Evolutionary conservation across 1,140 invertebrate species (phyloP).

Genomic region (Hyphantria cunea): DNA sequence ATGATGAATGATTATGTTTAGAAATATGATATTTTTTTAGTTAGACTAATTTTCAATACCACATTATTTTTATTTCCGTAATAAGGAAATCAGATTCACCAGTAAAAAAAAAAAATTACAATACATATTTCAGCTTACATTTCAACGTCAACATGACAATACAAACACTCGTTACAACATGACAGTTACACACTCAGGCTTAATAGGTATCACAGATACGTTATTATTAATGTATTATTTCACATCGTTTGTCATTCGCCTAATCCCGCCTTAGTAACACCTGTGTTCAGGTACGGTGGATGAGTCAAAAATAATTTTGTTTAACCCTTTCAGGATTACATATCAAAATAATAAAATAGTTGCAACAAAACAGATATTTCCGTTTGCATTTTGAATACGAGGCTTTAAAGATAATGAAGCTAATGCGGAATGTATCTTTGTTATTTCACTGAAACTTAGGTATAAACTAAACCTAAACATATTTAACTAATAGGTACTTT

Average conservation of each 20-base stretch:
- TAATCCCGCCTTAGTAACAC: constrained; percentile 20
- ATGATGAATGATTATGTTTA: no score
- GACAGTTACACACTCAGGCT: constrained; percentile 6
- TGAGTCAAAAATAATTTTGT: constrained; percentile 26
- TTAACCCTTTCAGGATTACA: not conserved
- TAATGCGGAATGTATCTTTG: no score
- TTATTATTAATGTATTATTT: constrained; percentile 23
- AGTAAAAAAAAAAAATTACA: no score
- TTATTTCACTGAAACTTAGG: no score
- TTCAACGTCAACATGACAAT: constrained; percentile 11
- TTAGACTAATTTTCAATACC: no score
- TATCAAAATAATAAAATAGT: no score
- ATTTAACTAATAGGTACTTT: no score
- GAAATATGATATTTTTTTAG: no score
- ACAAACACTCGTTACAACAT: constrained; percentile 6
- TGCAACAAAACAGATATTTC: no score
- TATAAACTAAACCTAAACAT: no score
- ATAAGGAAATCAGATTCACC: no score
- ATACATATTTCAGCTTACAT: not conserved
- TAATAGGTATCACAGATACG: constrained; percentile 7
- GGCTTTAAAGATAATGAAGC: not conserved
- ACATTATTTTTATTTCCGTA: no score
- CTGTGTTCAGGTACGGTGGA: constrained; percentile 10
- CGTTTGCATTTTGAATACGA: not conserved
- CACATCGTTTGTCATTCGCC: constrained; percentile 27